phyloP scores from a whole-genome alignment of 2,113 vertebrate species.

The Meriones unguiculatus region DNA sequence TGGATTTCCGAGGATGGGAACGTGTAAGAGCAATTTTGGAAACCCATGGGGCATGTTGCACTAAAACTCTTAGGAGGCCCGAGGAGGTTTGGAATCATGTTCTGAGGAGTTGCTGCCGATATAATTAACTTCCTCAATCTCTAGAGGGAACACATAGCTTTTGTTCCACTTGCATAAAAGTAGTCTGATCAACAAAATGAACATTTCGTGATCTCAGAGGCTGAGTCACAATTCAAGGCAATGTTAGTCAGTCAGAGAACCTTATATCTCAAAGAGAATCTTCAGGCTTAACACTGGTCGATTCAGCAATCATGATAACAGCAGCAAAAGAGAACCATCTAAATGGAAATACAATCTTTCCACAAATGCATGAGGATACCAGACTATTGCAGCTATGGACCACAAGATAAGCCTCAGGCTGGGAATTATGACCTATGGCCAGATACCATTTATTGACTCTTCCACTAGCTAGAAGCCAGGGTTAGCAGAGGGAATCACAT shows the following conservation, averaged over 20 bases:
- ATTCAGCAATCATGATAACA: slow-evolving; percentile 59
- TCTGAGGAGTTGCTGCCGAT: slow-evolving; percentile 16
- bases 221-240: slow-evolving; percentile 28
- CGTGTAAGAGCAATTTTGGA: not conserved
- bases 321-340: not conserved
- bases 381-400: slow-evolving; percentile 52
- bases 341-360: slow-evolving; percentile 51
- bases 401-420: slow-evolving; percentile 52
- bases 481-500: slow-evolving; percentile 48
- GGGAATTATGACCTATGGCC: slow-evolving; percentile 63
- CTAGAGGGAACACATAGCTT: not conserved
- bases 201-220: slow-evolving; percentile 19
- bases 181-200: slow-evolving; percentile 30
- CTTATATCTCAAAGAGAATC: slow-evolving; percentile 28
- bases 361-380: slow-evolving; percentile 13
- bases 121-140: not conserved
- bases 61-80: not conserved
- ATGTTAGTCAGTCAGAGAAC: slow-evolving; percentile 65
- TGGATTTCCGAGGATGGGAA: slow-evolving; percentile 47
- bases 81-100: not conserved
- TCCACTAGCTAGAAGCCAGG: slow-evolving; percentile 31
- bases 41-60: not conserved
- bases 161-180: not conserved
- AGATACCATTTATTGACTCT: slow-evolving; percentile 59
- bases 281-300: slow-evolving; percentile 43